Conservation (phyloP, 2,888 invertebrate species). For the Chymomyza fuscimana region DNA sequence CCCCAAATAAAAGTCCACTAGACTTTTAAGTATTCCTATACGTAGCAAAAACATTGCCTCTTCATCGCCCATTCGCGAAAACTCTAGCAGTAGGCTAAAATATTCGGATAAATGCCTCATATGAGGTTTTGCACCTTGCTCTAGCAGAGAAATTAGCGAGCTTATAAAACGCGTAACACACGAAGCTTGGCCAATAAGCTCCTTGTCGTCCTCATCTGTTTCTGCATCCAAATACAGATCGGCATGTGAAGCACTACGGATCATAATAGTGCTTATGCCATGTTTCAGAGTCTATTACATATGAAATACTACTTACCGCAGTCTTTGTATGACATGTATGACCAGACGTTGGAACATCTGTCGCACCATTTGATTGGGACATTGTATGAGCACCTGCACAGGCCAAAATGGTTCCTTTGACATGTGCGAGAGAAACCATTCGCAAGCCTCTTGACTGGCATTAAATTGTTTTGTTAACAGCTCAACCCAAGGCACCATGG, state of each 20-base stretch:
- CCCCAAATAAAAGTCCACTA: slow-evolving; percentile 95
- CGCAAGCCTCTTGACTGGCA: slow-evolving; percentile 91
- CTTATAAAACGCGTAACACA: slow-evolving; percentile 96
- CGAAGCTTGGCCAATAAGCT: slow-evolving; percentile 86
- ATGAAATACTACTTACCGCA: slow-evolving; percentile 82
- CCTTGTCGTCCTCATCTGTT: slow-evolving; percentile 80
- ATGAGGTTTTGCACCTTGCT: slow-evolving; percentile 92
- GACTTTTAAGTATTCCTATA: slow-evolving; percentile 92
- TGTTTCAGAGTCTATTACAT: not conserved
- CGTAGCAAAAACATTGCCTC: slow-evolving; percentile 93
- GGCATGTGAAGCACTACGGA: slow-evolving; percentile 81
- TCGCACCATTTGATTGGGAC: slow-evolving; percentile 97
- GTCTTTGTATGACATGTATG: slow-evolving; percentile 95
- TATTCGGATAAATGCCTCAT: slow-evolving; percentile 94
- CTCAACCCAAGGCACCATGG: slow-evolving; percentile 98
- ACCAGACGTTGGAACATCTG: slow-evolving; percentile 98
- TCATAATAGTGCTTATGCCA: not conserved
- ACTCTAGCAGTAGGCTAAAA: slow-evolving; percentile 94
- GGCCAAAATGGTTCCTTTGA: slow-evolving; percentile 97
- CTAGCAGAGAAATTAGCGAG: slow-evolving; percentile 91
- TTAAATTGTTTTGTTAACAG: slow-evolving; percentile 96
- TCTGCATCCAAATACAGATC: slow-evolving; percentile 83
- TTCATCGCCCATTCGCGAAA: slow-evolving; percentile 96
- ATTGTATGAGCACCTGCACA: slow-evolving; percentile 95
- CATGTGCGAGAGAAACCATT: slow-evolving; percentile 97